Conservation (phyloP, 2,888 invertebrate genomes). For the Epistrophe eligans region DNA sequence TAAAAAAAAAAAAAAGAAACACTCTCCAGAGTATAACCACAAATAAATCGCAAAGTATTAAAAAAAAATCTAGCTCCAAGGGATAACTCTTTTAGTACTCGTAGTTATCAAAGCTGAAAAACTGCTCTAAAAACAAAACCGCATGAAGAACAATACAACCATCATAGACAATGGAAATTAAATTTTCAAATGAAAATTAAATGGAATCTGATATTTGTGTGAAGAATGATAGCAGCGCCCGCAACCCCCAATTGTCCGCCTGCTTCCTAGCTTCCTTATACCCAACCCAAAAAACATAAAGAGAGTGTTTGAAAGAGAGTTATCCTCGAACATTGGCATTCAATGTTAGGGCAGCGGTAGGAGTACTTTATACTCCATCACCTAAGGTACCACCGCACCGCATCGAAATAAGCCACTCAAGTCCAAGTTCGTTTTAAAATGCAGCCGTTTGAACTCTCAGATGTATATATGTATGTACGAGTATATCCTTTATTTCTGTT, state of each 20-base stretch:
- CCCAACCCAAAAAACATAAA: neutral
- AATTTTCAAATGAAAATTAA: conserved; percentile 78
- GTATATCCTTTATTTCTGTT: conserved; percentile 4
- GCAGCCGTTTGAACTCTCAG: conserved; percentile 57
- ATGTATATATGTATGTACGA: conserved; percentile 16
- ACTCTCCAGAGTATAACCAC: conserved; percentile 5
- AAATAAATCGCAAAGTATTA: conserved; percentile 41
- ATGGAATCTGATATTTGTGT: conserved; percentile 71
- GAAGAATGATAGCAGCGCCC: conserved; percentile 50
- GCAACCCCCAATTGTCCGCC: neutral
- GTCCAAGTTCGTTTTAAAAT: conserved; percentile 58
- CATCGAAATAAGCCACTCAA: conserved; percentile 24
- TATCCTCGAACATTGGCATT: conserved; percentile 21
- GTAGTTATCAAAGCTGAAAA: conserved; percentile 47
- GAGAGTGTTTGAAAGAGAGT: conserved; percentile 26
- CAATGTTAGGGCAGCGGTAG: neutral
- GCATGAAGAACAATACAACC: conserved; percentile 28
- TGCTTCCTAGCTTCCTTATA: neutral
- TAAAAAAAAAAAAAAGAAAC: conserved; percentile 16
- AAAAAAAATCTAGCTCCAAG: conserved; percentile 15
- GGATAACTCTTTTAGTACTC: conserved; percentile 32
- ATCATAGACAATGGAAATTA: conserved; percentile 80
- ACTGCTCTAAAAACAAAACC: conserved; percentile 47
- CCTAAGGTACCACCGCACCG: neutral
- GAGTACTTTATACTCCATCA: neutral